Evolutionary conservation across 2,888 invertebrate genomes (phyloP), one percentile per base, ranked within the genome.

Genomic region (Drosophila atroscutellata): DNA sequence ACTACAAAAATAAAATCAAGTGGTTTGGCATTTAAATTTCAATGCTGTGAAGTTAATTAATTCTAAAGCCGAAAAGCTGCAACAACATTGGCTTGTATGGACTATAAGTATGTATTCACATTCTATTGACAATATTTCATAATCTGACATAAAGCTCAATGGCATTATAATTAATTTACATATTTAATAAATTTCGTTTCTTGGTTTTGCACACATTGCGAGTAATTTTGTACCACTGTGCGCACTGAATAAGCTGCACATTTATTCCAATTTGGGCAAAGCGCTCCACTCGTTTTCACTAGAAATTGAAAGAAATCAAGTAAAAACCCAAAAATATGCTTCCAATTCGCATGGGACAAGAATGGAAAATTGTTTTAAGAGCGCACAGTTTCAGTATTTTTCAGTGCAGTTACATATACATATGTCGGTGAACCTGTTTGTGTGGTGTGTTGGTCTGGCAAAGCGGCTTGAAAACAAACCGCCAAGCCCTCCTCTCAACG

Each of bases 361-460:
- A 73, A 61, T 65, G 59, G 62, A 50, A 75, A 75, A 89, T 54
- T 65, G 68, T 74, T 86, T 84, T 65, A 79, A 64, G 52, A 73
- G 83, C 66, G 67, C 57, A 65, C 74, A 69, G 82, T 61, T 72
- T 54, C 69, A 20, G 51, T 47, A 73, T 52, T 63, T 59, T 55
- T 42, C 62, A 49, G 37, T 67, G 51, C 63, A 57, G 59, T 24
- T 75, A 51, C 56, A 65, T 66, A 55, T 52, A 30, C 55, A 51
- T 60, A 26, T 58, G 56, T 60, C 24, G 51, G 54, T 82, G 26
- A 32, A 49, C 34, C 45, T 28, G 58, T 36, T 24, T 24, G 45
- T 49, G 55, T 20, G 32, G 32, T 64, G 49, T 36, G 52, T 57
- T 36, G 52, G 63, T 63, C 26, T 34, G 63, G 52, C 56, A 50